Percentiles rank a stretch among this genome's conserved stretches.
These are phyloP conservation scores for Heterohyrax brucei DNA, from an alignment of 2,797 vertebrate genomes.

Conservation along the genomic window DNA sequence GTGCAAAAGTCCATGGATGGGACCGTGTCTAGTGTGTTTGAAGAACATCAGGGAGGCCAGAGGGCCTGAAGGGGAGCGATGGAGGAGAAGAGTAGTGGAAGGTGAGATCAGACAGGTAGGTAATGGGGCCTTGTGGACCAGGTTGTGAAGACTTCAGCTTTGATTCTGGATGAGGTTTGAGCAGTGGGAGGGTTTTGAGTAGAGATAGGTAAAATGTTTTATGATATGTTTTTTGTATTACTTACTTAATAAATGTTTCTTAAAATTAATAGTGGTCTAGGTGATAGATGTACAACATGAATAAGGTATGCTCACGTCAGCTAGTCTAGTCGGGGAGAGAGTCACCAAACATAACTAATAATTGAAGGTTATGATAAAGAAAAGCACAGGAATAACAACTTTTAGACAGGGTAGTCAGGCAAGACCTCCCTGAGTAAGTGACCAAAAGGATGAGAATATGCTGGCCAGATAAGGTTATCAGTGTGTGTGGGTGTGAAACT, in stretches of 20 bases:
- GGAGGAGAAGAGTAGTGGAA: background rate
- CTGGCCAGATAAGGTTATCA: constrained; percentile 15
- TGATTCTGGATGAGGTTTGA: constrained; percentile 48
- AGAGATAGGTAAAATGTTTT: constrained; percentile 28
- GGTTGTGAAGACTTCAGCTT: constrained; percentile 3
- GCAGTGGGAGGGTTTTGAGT: constrained; percentile 4
- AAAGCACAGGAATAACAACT: constrained; percentile 34
- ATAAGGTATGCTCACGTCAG: background rate
- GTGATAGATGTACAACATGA: constrained; percentile 30
- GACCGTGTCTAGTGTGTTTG: constrained; percentile 1
- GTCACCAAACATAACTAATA: constrained; percentile 55
- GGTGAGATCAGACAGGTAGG: constrained; percentile 9
- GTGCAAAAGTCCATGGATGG: background rate
- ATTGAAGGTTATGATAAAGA: constrained; percentile 63
- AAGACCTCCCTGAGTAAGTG: constrained; percentile 23
- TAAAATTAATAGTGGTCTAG: constrained; percentile 50
- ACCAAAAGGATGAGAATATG: constrained; percentile 30
- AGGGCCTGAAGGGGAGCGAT: background rate
- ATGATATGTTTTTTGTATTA: constrained; percentile 14
- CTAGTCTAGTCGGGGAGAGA: constrained; percentile 35
- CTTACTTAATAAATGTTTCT: constrained; percentile 63
- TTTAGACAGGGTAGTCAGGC: constrained; percentile 11
- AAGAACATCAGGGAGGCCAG: background rate
- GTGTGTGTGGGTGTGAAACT: constrained; percentile 8
- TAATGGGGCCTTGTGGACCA: background rate